A percentile compares a stretch with the other conserved stretches of the same genome.
phyloP scores from a whole-genome alignment of 2,797 vertebrate species.

The Euphonia xanthogaster region DNA sequence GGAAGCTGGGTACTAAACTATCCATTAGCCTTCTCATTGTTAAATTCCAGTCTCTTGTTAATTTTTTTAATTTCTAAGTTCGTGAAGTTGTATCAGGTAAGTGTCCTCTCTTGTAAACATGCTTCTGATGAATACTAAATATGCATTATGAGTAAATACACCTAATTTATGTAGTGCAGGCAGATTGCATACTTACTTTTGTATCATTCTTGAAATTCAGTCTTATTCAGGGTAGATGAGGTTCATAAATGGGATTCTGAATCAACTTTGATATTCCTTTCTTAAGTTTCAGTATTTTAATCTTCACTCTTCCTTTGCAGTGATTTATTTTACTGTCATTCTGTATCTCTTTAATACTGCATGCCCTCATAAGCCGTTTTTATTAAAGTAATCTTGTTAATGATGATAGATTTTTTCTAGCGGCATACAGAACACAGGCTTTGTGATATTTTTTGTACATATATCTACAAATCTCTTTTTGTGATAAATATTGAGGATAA shows the following conservation, averaged over 20 bases:
- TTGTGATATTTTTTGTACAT: slow-evolving; percentile 35
- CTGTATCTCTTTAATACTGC: slow-evolving; percentile 49
- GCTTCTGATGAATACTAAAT: neutral
- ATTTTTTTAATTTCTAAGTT: neutral
- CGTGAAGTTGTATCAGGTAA: neutral
- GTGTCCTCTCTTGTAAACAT: neutral
- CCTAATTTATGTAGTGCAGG: neutral
- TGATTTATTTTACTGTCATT: slow-evolving; percentile 45
- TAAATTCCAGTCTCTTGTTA: neutral
- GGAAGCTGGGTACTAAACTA: neutral
- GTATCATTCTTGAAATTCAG: neutral
- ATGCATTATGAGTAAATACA: neutral
- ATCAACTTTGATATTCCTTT: slow-evolving; percentile 5
- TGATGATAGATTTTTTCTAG: slow-evolving; percentile 45
- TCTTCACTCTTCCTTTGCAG: slow-evolving; percentile 22
- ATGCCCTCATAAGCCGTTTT: slow-evolving; percentile 15
- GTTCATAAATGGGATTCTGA: neutral
- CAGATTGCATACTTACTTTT: neutral
- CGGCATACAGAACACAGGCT: neutral
- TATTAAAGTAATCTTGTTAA: slow-evolving; percentile 35
- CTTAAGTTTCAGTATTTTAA: neutral
- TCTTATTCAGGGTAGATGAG: neutral
- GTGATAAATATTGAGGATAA: slow-evolving; percentile 41
- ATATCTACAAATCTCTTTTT: neutral
- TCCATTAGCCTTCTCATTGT: neutral